Conservation (phyloP, 2,113 vertebrate species). For the Eretmochelys imbricata region DNA sequence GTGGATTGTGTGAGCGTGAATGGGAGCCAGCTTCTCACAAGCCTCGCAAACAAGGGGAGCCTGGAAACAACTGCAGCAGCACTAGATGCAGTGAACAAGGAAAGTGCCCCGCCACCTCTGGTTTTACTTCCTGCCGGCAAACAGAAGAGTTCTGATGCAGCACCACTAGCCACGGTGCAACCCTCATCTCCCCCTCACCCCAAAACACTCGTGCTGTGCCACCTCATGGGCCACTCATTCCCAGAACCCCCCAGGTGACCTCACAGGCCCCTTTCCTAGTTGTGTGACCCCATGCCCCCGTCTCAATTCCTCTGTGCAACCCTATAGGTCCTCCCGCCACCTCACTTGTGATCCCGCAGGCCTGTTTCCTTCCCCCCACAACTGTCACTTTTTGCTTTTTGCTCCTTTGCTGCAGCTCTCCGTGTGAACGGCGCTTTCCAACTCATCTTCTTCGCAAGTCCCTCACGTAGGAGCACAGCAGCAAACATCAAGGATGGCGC, state of each 20-base stretch:
- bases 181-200: neutral
- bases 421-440: neutral
- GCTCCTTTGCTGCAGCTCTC: neutral
- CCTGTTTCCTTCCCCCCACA: neutral
- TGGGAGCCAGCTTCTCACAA: conserved; percentile 31
- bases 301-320: neutral
- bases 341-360: neutral
- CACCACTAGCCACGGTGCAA: no score
- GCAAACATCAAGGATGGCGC: neutral
- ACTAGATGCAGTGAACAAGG: neutral
- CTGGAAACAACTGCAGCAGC: neutral
- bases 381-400: neutral
- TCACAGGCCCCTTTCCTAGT: neutral
- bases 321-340: neutral
- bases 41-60: neutral
- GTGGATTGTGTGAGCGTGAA: conserved; percentile 10
- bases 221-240: neutral
- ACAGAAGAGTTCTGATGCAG: neutral
- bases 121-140: neutral
- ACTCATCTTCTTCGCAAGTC: neutral
- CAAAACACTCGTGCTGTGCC: neutral
- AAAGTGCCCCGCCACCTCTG: neutral
- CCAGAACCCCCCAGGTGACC: neutral
- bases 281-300: neutral
- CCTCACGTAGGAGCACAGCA: no score